phyloP scores from a whole-genome alignment of 2,113 vertebrate genomes.

The Microtus richardsoni region DNA sequence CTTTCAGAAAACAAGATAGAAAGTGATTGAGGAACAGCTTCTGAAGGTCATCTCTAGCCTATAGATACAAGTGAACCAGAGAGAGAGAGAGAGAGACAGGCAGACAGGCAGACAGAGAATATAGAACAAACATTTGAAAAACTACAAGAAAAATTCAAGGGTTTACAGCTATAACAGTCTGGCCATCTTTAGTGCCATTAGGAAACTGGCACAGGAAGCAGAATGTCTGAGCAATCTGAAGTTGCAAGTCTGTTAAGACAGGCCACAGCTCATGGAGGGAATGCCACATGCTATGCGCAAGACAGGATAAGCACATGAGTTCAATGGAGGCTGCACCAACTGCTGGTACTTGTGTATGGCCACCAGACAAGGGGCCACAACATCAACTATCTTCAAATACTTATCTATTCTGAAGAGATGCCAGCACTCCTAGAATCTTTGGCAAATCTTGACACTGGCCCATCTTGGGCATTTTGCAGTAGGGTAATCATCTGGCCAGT shows the following conservation, averaged over 20 bases:
- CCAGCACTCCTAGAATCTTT: not conserved
- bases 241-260: not conserved
- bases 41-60: not conserved
- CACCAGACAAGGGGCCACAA: not conserved
- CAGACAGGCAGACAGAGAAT: not conserved
- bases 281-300: rapidly evolving
- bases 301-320: rapidly evolving
- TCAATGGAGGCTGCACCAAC: rapidly evolving
- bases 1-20: not conserved
- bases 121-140: not conserved
- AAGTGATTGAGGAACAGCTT: not conserved
- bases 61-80: not conserved
- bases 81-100: too few species aligned
- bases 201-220: not conserved
- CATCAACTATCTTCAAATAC: not conserved
- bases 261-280: not conserved
- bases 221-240: not conserved
- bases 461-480: not conserved
- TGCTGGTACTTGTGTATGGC: not conserved
- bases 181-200: too few species aligned
- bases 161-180: not conserved
- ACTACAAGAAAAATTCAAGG: not conserved
- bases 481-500: not conserved
- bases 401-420: not conserved
- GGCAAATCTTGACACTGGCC: not conserved